A percentile compares a stretch with the other conserved stretches of the same genome.
phyloP scores from a whole-genome alignment of 2,113 vertebrate species.

The Piliocolobus tephrosceles region DNA sequence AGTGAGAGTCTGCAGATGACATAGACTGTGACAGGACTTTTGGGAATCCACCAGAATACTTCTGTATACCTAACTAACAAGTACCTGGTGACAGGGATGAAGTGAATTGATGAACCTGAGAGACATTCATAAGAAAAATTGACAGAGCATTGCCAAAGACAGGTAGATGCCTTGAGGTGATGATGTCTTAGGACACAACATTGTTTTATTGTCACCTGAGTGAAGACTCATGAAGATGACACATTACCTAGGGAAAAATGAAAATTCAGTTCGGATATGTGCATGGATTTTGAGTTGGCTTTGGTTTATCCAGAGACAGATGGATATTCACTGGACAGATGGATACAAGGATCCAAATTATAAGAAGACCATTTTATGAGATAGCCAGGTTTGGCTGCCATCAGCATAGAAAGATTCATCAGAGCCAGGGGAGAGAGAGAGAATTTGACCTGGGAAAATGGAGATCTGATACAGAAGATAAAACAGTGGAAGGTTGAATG shows the following conservation, averaged over 20 bases:
- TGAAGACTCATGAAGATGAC: too few relatives aligned
- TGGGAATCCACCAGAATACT: too few relatives aligned
- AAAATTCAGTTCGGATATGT: accelerated
- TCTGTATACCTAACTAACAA: too few relatives aligned
- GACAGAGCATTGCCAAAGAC: neutral
- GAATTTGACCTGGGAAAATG: neutral
- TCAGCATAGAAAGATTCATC: neutral
- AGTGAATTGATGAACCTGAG: neutral
- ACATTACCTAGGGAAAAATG: neutral
- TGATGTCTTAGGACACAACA: accelerated
- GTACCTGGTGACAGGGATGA: neutral
- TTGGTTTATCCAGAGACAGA: neutral
- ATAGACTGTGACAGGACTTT: neutral
- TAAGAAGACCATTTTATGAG: neutral
- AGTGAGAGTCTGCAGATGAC: neutral
- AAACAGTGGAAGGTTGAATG: accelerated
- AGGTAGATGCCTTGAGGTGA: neutral
- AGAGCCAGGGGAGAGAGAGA: neutral
- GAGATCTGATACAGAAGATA: neutral
- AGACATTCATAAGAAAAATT: too few relatives aligned
- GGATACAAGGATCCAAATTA: too few relatives aligned
- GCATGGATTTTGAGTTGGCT: too few relatives aligned
- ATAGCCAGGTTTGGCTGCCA: neutral
- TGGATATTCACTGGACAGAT: neutral
- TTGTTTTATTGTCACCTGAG: neutral